phyloP scores from a whole-genome alignment of 35 echinoderm and acorn worm genomes.

The Apostichopus parvimensis region DNA sequence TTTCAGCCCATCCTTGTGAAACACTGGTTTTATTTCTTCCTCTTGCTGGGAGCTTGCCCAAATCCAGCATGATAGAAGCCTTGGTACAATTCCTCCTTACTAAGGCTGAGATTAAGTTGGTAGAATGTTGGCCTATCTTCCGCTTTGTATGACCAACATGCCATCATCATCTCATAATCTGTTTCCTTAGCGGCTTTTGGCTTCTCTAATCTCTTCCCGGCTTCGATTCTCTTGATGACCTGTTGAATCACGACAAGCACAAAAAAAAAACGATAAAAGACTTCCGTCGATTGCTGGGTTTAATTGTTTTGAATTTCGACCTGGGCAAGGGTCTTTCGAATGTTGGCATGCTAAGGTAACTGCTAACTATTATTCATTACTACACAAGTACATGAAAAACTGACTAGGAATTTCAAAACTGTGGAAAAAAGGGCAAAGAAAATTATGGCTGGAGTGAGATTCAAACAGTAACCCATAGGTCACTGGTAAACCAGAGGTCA shows the following conservation, averaged over 20 bases:
- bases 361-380: too few relatives aligned
- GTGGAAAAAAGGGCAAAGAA: too few relatives aligned
- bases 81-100: conserved; percentile 77
- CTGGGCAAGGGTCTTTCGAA: too few relatives aligned
- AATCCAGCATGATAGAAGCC: conserved; percentile 81
- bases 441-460: too few relatives aligned
- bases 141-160: conserved; percentile 88
- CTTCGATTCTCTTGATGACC: conserved; percentile 92
- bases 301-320: too few relatives aligned
- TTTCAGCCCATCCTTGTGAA: too few relatives aligned
- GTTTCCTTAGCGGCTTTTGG: conserved; percentile 69
- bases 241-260: not conserved
- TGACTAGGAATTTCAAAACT: too few relatives aligned
- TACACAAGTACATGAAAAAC: too few relatives aligned
- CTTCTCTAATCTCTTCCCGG: conserved; percentile 54
- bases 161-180: conserved; percentile 83
- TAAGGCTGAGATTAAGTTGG: conserved; percentile 69
- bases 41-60: conserved; percentile 72
- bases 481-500: too few relatives aligned
- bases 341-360: too few relatives aligned
- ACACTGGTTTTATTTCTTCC: conserved; percentile 7
- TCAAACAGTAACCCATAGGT: too few relatives aligned
- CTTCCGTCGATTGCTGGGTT: too few relatives aligned
- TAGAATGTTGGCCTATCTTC: conserved; percentile 77
- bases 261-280: not conserved